Base-by-base conservation (phyloP, 2,888 invertebrate species). In the Siphonodentalium dalli region DNA sequence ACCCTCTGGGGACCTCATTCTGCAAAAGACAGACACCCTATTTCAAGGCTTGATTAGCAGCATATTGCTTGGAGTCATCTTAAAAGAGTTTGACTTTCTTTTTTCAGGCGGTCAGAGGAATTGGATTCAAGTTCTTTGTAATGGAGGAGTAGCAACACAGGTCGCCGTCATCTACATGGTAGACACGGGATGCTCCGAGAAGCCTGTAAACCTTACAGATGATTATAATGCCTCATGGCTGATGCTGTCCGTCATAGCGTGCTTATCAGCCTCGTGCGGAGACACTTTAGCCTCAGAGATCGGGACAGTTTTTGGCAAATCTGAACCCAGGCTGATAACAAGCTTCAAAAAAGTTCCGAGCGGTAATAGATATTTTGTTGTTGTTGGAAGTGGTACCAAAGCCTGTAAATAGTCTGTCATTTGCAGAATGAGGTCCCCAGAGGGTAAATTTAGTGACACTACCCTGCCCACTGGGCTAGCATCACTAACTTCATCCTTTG, bases 271-370 rank as follows among this genome's bases (percentile, higher is more conserved):
- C 73, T 88, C 89, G 66, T 90, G 90, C 77, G 93, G 93, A 0
- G 94, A 94, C 74, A 94, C 93, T 0, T 92, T 92, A 90, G 91
- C 93, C 41, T 93, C 92, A 31, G 94, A 94, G 83, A 79, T 94
- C 18, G 93, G 92, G 1, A 86, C 89, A 28, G 93, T 91, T 0
- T 77, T 91, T 20, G 87, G 88, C 6, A 83, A 21, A 6, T 82
- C 85, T 0, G 86, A 90, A 58, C 92, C 93, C 4, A 84, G 87
- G 62, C 85, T 93, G 5, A 87, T 93, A 27, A 92, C 92, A 9
- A 86, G 87, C 18, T 85, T 88, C 62, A 85, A 86, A 65, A 86
- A 82, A 68, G 93, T 94, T 2, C 93, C 93, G 1, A 87, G 85
- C 83, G 88, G 87, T 87, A 77, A 64, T n/a, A n/a, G n/a, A n/a